Base-by-base conservation (phyloP, 2,888 invertebrate genomes). In the Agrochola lota region DNA sequence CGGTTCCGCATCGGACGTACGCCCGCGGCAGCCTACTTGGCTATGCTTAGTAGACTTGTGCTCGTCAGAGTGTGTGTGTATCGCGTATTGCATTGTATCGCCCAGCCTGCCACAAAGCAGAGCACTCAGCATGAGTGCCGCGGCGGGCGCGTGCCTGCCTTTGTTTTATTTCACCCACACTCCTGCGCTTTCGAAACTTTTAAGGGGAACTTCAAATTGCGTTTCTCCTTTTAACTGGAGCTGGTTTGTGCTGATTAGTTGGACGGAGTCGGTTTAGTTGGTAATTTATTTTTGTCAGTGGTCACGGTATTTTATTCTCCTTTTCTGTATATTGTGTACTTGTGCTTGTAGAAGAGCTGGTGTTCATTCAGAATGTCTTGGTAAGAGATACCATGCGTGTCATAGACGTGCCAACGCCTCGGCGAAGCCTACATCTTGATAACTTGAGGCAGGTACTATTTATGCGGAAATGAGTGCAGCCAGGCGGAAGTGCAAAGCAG, bases 111-210 rank as follows among this genome's bases (percentile, higher is more conserved):
- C 94, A 95, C 95, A 96, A 96, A 95, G 95, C 96, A 94, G 94
- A 95, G 95, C 96, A 96, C 96, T 96, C 96, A 95, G 94, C 93
- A 94, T 91, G 95, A 96, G 96, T 96, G 95, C 93, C 94, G 93
- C 91, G 92, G 91, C 94, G 95, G 93, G 93, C 95, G 95, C 94
- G 94, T 94, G 94, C 94, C 92, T 91, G 93, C 95, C 94, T 95
- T 96, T 96, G 96, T 96, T 96, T 95, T 95, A 95, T 95, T 95
- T 95, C 95, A 94, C 96, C 93, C 95, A 94, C 94, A 95, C 95
- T 94, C 92, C 95, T 95, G 91, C 93, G 91, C 94, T 94, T 95
- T 94, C 92, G 91, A 95, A 96, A 95, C 95, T 95, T 96, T 95
- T 94, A 94, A 94, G 94, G 91, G 93, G 92, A 93, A 93, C 94